phyloP scores from a whole-genome alignment of 2,888 invertebrate genomes.

The Scaptomyza polygonia region DNA sequence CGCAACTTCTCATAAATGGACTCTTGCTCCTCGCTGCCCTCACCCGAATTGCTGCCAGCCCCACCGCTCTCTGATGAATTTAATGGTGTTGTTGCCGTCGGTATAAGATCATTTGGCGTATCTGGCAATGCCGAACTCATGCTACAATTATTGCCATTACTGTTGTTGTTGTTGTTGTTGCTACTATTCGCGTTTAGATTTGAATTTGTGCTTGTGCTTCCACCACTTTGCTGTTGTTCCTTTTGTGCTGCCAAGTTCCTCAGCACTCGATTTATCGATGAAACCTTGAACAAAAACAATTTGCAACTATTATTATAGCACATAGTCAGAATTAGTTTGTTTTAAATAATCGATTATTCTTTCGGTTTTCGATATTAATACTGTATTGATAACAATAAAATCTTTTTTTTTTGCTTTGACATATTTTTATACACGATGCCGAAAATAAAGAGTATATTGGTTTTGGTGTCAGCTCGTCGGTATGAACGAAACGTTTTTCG shows the following conservation, averaged over 20 bases:
- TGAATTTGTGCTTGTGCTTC: constrained; percentile 23
- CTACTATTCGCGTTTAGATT: constrained; percentile 6
- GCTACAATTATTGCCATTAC: constrained; percentile 17
- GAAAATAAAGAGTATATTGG: no score
- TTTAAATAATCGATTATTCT: no score
- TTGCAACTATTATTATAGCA: no score
- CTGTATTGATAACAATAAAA: no score
- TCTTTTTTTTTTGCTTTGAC: no score
- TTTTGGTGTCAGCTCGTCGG: no score
- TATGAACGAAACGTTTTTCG: no score
- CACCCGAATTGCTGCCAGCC: constrained; percentile 66
- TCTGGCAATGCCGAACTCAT: constrained; percentile 11
- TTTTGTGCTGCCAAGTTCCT: constrained; percentile 98
- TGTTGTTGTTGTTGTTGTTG: constrained; percentile 24
- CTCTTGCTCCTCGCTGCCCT: constrained; percentile 72
- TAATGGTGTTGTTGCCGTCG: constrained; percentile 75
- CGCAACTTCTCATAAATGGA: constrained; percentile 82
- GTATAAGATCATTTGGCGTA: constrained; percentile 53
- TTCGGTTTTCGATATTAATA: no score
- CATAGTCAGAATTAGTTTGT: no score
- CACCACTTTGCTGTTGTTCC: constrained; percentile 84
- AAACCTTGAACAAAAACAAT: constrained; percentile 73
- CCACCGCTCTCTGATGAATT: constrained; percentile 81
- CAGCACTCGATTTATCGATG: constrained; percentile 95
- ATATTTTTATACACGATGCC: no score